Evolutionary conservation across 2,888 invertebrate species (phyloP), one percentile per base, ranked within the genome.

Genomic region (Rhingia campestris): DNA sequence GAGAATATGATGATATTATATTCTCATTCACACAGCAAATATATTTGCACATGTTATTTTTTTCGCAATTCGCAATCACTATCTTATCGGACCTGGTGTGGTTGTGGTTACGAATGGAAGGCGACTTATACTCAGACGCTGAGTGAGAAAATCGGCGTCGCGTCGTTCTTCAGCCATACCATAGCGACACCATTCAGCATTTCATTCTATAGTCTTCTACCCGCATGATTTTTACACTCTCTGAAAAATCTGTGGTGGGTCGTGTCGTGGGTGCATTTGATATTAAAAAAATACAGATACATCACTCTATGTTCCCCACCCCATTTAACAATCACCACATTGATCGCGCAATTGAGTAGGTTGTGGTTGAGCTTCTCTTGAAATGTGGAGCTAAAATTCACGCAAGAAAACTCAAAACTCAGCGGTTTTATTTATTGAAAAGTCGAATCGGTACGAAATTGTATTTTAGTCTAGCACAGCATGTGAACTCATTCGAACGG

Each of bases 391-490:
- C 45, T 66, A 41, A 77, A 75, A 70, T 61, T 49, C 77, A 82
- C 81, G 67, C 77, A 12, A 22, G 22, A 90, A 96, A 77, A 73
- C 49, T 74, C 73, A 75, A 56, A 66, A 30, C 77, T 72, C 58
- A 61, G 61, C 80, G 54, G 86, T 86, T 81, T 76, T 69, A 66
- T 53, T 85, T 84, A 86, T 86, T 87, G 88, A 89, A 89, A 89
- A 87, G 88, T 86, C 88, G 88, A 88, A 88, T 86, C 89, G 87
- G 79, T 88, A 87, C 86, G 86, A 87, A 79, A 87, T 87, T 84
- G 84, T 87, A 87, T 86, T 88, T 90, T 89, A 90, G 90, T 90
- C 87, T 88, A 88, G 87, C 88, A 88, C 87, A 87, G 88, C 88
- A 87, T 87, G 88, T 88, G 88, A 88, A 84, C 89, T 86, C 86